Evolutionary conservation across 2,888 invertebrate genomes (phyloP).

Genomic region (Drosophila mulleri): DNA sequence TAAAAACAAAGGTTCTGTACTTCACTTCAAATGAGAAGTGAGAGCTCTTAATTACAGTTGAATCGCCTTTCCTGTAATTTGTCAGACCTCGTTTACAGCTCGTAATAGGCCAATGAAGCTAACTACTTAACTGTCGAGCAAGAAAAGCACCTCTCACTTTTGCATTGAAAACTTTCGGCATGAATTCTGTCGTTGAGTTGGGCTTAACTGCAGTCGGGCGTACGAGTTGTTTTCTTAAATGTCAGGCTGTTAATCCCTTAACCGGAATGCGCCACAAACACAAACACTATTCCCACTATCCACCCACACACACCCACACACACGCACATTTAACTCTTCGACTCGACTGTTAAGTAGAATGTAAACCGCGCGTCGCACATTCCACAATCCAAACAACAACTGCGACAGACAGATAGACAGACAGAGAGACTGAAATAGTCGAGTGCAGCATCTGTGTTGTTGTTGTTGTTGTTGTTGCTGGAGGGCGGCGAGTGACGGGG

Average conservation of each 20-base stretch:
- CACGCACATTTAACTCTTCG: slow-evolving; percentile 65
- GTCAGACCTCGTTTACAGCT: background rate
- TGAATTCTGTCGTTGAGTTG: slow-evolving; percentile 19
- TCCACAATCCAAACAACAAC: slow-evolving; percentile 59
- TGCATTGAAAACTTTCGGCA: background rate
- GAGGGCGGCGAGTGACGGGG: background rate
- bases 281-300: slow-evolving; percentile 12
- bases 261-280: slow-evolving; percentile 27
- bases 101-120: background rate
- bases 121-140: background rate
- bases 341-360: slow-evolving; percentile 67
- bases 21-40: no score
- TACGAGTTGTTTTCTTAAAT: slow-evolving; percentile 33
- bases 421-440: slow-evolving; percentile 19
- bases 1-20: no score
- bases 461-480: no score
- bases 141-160: background rate
- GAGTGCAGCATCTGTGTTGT: slow-evolving; percentile 33
- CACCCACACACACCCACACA: background rate
- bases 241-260: slow-evolving; percentile 53
- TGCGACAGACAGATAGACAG: slow-evolving; percentile 29
- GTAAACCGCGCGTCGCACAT: slow-evolving; percentile 70
- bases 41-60: background rate
- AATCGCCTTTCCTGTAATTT: background rate
- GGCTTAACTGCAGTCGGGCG: slow-evolving; percentile 21